A percentile compares a stretch with the other conserved stretches of the same genome.
phyloP scores from a whole-genome alignment of 92 coral and sea anemone genomes.

The Porites lobata region DNA sequence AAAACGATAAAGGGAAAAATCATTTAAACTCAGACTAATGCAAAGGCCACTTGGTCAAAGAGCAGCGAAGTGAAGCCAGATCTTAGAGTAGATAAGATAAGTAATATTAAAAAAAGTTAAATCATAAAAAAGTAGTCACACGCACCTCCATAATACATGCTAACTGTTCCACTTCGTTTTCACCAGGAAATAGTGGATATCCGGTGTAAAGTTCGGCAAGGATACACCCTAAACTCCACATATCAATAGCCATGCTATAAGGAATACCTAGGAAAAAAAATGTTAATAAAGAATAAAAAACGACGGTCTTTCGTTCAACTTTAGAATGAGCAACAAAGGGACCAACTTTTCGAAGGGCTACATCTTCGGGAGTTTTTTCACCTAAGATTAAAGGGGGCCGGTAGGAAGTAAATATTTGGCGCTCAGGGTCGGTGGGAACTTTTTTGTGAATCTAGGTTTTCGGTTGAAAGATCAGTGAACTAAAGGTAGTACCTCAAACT shows the following conservation, averaged over 20 bases:
- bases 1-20: too few species aligned
- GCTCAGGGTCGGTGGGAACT: too few species aligned
- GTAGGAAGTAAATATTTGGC: too few species aligned
- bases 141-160: constrained; percentile 99
- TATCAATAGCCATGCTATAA: constrained; percentile 94
- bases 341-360: too few species aligned
- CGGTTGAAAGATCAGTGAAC: too few species aligned
- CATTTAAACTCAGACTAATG: too few species aligned
- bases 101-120: too few species aligned
- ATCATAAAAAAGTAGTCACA: not conserved
- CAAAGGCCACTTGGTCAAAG: too few species aligned
- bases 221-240: constrained; percentile 99
- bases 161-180: constrained; percentile 97
- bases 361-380: too few species aligned
- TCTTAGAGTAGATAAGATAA: not conserved
- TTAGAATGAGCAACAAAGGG: too few species aligned
- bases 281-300: not conserved
- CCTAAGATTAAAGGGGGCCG: too few species aligned
- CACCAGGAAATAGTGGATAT: constrained; percentile 98
- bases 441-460: too few species aligned
- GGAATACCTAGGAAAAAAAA: constrained; percentile 72
- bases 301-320: not conserved
- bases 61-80: not conserved
- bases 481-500: not conserved
- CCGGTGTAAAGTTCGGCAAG: constrained; percentile 98